Base-by-base conservation (phyloP, 2,888 invertebrate species). In the Amphipyra tragopoginis region DNA sequence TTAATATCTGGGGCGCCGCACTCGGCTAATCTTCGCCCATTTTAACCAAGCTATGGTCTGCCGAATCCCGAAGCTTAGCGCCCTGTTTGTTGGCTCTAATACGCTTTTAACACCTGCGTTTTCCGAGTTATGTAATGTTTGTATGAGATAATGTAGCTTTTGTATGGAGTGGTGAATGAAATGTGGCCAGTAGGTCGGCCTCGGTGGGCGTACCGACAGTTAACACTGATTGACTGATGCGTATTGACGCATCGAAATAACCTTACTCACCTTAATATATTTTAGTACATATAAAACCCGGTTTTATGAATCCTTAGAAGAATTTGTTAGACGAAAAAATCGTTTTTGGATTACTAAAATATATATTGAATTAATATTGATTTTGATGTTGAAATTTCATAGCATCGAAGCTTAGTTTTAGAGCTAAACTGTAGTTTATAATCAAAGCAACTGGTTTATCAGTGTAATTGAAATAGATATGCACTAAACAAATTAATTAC, bases 61-160 rank as follows among this genome's bases (percentile, higher is more conserved):
- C 89, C 88, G 90, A 90, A 91, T 89, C 88, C 89, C 87, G 81
- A 84, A 86, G 91, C 92, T 93, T 93, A 93, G 84, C 92, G 89
- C 91, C 79, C 90, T 93, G 92, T 94, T 94, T 93, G 94, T 92
- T 84, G 85, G 86, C 84, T 85, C 73, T 93, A 92, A 92, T 93
- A 90, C 88, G 91, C 87, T 92, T 92, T 93, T 92, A 93, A 91
- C 93, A 93, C 93, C 92, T 92, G 93, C 87, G 91, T 86, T 91
- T 86, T 81, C 83, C 77, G 83, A 87, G 85, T 91, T 90, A 87
- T 88, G 87, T 85, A 87, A 82, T 79, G 81, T 82, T 82, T 81
- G 85, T 84, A 86, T 85, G 84, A 87, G 80, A 87, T 90, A 86
- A 89, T 86, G 88, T 86, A 82, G 82, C 82, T 86, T 86, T 87